phyloP scores from a whole-genome alignment of 2,113 vertebrate genomes.

The Brachyistius frenatus region DNA sequence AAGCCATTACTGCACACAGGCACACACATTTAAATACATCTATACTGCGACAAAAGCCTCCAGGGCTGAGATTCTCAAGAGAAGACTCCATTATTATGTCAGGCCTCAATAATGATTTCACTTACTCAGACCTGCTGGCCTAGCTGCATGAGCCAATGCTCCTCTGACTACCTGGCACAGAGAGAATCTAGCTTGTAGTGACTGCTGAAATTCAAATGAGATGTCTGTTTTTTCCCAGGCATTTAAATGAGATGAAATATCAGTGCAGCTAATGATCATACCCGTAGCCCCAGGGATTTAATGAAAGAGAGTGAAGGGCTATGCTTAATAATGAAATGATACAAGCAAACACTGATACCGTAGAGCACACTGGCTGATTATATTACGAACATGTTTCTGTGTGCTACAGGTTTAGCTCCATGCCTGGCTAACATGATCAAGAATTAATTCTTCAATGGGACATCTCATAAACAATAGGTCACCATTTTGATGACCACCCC shows the following conservation, averaged over 20 bases:
- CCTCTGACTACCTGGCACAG: conserved; percentile 37
- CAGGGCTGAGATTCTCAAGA: neutral
- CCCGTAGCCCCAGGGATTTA: neutral
- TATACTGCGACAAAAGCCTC: conserved; percentile 1
- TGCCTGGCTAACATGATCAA: neutral
- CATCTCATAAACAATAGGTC: neutral
- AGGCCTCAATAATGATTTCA: conserved; percentile 25
- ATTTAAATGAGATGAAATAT: conserved; percentile 49
- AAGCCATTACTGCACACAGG: neutral
- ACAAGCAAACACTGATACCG: conserved; percentile 26
- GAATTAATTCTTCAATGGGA: neutral
- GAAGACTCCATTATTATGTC: conserved; percentile 18
- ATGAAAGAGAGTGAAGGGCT: conserved; percentile 17
- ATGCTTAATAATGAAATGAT: conserved; percentile 25
- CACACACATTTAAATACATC: conserved; percentile 9
- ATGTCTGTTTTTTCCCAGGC: conserved; percentile 16
- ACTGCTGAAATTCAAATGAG: conserved; percentile 53
- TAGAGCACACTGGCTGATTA: neutral
- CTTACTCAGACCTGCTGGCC: conserved; percentile 3
- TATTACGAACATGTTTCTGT: neutral
- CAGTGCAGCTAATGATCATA: conserved; percentile 36
- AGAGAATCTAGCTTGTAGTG: conserved; percentile 33
- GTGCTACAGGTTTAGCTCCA: neutral
- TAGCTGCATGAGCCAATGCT: conserved; percentile 1
- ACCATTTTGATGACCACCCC: neutral